A percentile compares a stretch with the other conserved stretches of the same genome.
These are phyloP conservation scores for Decapterus maruadsi DNA, from an alignment of 2,797 vertebrate species.

Conservation along the genomic window DNA sequence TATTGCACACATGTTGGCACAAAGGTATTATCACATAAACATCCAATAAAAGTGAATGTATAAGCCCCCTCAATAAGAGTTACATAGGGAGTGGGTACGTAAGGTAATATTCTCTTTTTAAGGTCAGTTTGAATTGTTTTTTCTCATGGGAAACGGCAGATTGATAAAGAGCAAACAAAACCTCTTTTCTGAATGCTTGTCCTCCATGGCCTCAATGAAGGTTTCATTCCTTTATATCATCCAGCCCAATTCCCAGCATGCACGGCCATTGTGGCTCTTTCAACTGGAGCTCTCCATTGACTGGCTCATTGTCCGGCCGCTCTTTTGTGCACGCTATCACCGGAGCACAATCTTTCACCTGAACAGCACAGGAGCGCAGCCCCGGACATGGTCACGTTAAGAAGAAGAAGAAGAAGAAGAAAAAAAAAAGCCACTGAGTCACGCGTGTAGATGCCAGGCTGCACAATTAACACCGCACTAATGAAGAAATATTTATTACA, in stretches of 20 bases:
- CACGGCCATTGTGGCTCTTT: slow-evolving; percentile 85
- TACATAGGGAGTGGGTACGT: slow-evolving; percentile 73
- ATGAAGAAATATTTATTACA: slow-evolving; percentile 65
- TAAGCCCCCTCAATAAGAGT: slow-evolving; percentile 63
- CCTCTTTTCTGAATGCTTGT: slow-evolving; percentile 84
- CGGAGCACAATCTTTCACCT: slow-evolving; percentile 85
- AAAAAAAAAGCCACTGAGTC: slow-evolving; percentile 50
- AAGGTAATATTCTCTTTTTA: slow-evolving; percentile 86
- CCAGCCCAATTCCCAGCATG: slow-evolving; percentile 87
- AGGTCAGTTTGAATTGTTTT: slow-evolving; percentile 87
- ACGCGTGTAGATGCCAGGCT: slow-evolving; percentile 59
- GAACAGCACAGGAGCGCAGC: slow-evolving; percentile 77
- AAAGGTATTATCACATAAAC: slow-evolving; percentile 48
- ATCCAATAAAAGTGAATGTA: slow-evolving; percentile 63
- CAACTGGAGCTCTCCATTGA: slow-evolving; percentile 86
- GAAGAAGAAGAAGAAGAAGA: background rate
- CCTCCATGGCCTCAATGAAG: slow-evolving; percentile 84
- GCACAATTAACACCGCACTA: slow-evolving; percentile 65
- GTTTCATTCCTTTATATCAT: slow-evolving; percentile 85
- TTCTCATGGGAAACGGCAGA: slow-evolving; percentile 81
- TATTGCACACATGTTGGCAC: slow-evolving; percentile 52
- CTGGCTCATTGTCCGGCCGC: slow-evolving; percentile 83
- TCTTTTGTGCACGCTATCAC: slow-evolving; percentile 85
- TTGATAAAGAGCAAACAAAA: slow-evolving; percentile 88
- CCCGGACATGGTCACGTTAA: slow-evolving; percentile 65